Evolutionary conservation across 2,888 invertebrate species (phyloP), one percentile per base, ranked within the genome.

Genomic region (Mythimna ferrago): DNA sequence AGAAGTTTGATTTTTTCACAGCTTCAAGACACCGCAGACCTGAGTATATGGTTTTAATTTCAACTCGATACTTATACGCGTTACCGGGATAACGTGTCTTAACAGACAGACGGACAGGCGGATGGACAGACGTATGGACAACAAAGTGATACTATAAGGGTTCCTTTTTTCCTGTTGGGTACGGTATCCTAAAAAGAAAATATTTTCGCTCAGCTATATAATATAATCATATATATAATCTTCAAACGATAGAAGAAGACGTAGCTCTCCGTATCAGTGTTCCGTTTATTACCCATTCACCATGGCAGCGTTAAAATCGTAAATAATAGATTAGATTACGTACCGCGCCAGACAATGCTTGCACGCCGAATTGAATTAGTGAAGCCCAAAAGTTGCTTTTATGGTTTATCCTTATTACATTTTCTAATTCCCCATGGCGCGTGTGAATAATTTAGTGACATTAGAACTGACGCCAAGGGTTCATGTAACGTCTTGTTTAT

Each of bases 271-370:
- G 41, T 7, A 19, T 56, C 16, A 21, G 14, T 54, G 51, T 51
- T 66, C 48, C 41, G 35, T 51, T 3, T 35, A 66, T 19, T 68
- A 60, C 44, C 19, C 26, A 51, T 56, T 57, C 51, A 60, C 68
- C 58, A 54, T 66, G 53, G 51, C 63, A 73, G 71, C 65, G 35
- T 66, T 58, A 73, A 72, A 70, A 21, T 53, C 44, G 64, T 81
- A 74, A 83, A 76, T 81, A 83, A 81, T 21, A 71, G 10, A 83
- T 83, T 61, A 79, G 54, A 64, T 76, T 62, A 74, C 66, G 68
- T 48, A 53, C 7, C 60, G 19, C 62, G 69, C 44, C 53, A 71
- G 56, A 74, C 64, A 67, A 64, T 57, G 66, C 56, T 61, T 73
- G 64, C 58, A 41, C 73, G 48, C 62, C 6, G 69, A 77, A 82